phyloP scores from a whole-genome alignment of 2,888 invertebrate species.

The Parapristionchus giblindavisi region DNA sequence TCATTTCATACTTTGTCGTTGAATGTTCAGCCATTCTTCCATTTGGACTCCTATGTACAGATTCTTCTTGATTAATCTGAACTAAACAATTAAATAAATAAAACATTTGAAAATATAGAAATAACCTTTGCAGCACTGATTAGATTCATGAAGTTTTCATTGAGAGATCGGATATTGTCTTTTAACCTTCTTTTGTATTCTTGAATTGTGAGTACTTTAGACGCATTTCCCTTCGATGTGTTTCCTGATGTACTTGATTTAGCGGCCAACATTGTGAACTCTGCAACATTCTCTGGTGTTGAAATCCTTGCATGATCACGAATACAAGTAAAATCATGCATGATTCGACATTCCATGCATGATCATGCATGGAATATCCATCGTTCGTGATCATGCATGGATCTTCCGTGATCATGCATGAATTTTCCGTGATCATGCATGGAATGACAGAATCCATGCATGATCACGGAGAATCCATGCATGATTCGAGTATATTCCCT shows the following conservation, averaged over 20 bases:
- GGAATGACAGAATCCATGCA: too few relatives aligned
- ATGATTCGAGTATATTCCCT: too few relatives aligned
- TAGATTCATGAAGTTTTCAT: constrained; percentile 93
- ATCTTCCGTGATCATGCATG: too few relatives aligned
- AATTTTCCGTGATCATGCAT: too few relatives aligned
- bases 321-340: too few relatives aligned
- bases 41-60: constrained; percentile 51
- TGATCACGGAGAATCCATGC: too few relatives aligned
- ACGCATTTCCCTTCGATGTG: constrained; percentile 23
- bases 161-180: constrained; percentile 95
- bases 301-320: too few relatives aligned
- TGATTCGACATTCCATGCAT: too few relatives aligned
- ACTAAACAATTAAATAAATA: background rate
- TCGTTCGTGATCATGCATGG: too few relatives aligned
- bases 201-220: constrained; percentile 73
- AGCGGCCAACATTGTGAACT: constrained; percentile 14
- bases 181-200: constrained; percentile 92
- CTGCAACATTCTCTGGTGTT: too few relatives aligned
- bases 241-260: constrained; percentile 8
- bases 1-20: constrained; percentile 58
- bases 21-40: constrained; percentile 62
- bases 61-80: constrained; percentile 56
- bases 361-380: too few relatives aligned
- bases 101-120: too few relatives aligned
- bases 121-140: constrained; percentile 66